Evolutionary conservation across 1,140 invertebrate genomes (phyloP).

Genomic region (Augochlora pura): DNA sequence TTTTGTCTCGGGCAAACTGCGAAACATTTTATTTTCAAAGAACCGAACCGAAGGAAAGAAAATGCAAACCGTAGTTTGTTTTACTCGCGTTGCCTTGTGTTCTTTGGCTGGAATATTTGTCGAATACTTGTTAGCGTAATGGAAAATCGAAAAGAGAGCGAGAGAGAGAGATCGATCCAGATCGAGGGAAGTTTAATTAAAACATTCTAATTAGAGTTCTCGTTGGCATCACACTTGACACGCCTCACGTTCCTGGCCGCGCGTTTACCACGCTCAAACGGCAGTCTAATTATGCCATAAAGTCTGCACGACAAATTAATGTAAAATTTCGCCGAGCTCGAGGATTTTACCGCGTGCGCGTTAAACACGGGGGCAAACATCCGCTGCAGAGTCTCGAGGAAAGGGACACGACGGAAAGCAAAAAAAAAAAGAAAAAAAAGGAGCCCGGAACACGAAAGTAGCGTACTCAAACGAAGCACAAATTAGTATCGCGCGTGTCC

Average conservation of each 20-base stretch:
- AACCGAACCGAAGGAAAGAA: too few relatives aligned
- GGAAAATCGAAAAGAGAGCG: too few relatives aligned
- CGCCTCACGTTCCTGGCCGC: background rate
- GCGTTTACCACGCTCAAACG: background rate
- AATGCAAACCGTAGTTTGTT: too few relatives aligned
- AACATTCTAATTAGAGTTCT: background rate
- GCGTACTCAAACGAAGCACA: background rate
- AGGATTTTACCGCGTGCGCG: background rate
- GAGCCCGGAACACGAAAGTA: background rate
- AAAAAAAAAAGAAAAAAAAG: too few relatives aligned
- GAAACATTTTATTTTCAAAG: too few relatives aligned
- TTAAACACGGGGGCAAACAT: background rate
- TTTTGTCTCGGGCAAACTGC: too few relatives aligned
- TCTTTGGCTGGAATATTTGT: too few relatives aligned
- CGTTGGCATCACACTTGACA: background rate
- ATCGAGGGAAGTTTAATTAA: background rate
- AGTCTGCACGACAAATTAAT: background rate
- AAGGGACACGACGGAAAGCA: background rate
- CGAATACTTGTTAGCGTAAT: too few relatives aligned
- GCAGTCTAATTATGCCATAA: background rate
- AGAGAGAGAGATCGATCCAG: background rate
- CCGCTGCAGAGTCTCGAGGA: background rate
- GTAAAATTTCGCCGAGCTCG: background rate
- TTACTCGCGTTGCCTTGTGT: too few relatives aligned
- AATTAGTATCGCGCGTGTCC: background rate